Evolutionary conservation across 2,113 vertebrate species (phyloP), one percentile per base, ranked within the genome.

Genomic region (Poeciliopsis occidentalis): DNA sequence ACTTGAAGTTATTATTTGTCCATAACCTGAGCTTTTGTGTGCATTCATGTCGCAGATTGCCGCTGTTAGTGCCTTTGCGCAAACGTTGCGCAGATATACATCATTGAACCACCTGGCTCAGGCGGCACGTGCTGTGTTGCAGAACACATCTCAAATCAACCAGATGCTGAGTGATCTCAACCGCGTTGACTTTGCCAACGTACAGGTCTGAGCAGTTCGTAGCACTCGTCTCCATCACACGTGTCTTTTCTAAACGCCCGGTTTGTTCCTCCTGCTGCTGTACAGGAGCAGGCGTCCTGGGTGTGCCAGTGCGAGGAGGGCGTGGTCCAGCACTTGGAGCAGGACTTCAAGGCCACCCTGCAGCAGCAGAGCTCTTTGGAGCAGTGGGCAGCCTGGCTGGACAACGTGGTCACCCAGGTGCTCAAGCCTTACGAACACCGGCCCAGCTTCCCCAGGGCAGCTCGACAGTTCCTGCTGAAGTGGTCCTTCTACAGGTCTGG

Each of bases 141-240:
- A 99, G 90, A 99, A 99, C 94, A 97, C 98, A 0, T 97, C 98
- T 1, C 98, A 99, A 92, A 99, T 99, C 84, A 98, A 96, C 94
- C 98, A 99, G 95, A 99, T 99, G 98, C 97, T 99, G 76, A 98
- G 96, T 24, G 98, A 99, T 89, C 97, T 99, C 89, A 99, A 99
- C 89, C 95, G 98, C 0, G 98, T 99, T 7, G 98, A 99, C 92
- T 99, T 99, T 0, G 97, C 97, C 84, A 99, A 99, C 0, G 98
- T 99, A 69, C 98, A 99, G 96, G 98, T 99, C 69, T 80, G 85
- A 75, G 39, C 63, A 65, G 61, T 3, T 64, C 29, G 66, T 57
- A 30, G 8, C 39, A 44, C 63, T 31, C 4, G 12, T 51, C 8
- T 60, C 26, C 62, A 17, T 2, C 7, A 3, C 0, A 19, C 12